Percentiles rank a stretch among this genome's conserved stretches.
Evolutionary conservation across 2,888 invertebrate species (phyloP).

Genomic region (Acanthosepion pharaonis): DNA sequence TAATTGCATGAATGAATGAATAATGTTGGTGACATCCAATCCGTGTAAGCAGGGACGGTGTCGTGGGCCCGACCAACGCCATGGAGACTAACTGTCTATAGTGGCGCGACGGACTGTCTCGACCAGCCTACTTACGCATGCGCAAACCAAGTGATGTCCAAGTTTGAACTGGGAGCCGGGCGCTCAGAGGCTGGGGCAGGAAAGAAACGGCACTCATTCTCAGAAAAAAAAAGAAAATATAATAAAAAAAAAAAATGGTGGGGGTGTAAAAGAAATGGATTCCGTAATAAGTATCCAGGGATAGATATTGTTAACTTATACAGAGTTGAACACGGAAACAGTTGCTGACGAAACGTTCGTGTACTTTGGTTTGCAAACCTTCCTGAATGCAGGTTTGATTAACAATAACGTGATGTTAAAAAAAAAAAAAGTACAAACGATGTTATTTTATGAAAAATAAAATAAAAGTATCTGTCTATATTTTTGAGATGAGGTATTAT

Average conservation of each 20-base stretch:
- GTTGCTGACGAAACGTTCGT: neutral
- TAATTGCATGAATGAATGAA: neutral
- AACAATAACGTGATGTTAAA: neutral
- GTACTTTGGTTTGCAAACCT: neutral
- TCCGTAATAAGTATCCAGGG: neutral
- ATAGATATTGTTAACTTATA: neutral
- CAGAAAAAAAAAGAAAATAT: neutral
- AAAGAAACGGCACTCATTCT: neutral
- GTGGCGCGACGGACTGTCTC: constrained; percentile 13
- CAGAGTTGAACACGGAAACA: neutral
- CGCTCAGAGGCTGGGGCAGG: neutral
- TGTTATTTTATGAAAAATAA: no score
- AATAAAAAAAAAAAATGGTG: neutral
- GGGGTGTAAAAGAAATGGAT: constrained; percentile 1
- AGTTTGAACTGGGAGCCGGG: neutral
- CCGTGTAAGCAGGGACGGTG: constrained; percentile 7
- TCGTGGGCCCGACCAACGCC: constrained; percentile 10
- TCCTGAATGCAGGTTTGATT: neutral
- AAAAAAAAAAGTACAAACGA: no score
- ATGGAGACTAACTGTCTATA: neutral
- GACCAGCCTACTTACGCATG: constrained; percentile 33
- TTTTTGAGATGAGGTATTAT: no score
- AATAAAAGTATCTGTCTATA: no score
- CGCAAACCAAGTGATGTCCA: neutral
- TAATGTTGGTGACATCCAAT: constrained; percentile 13